A percentile compares a stretch with the other conserved stretches of the same genome.
Evolutionary conservation across 2,888 invertebrate genomes (phyloP).

Genomic region (Ganaspis brasiliensis): DNA sequence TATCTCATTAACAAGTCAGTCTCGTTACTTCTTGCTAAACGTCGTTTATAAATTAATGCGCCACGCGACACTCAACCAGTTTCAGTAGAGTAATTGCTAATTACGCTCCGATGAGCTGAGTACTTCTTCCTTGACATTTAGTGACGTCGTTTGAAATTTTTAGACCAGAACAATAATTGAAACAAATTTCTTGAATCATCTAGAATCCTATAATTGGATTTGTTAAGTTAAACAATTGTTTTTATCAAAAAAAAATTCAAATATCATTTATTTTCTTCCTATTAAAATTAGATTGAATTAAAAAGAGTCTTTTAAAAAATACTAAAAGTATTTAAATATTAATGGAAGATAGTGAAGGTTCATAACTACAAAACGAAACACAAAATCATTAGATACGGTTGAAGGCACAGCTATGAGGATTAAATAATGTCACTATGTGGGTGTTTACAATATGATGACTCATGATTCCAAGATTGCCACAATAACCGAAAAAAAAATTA

Average conservation of each 20-base stretch:
- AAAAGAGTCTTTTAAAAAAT: neutral
- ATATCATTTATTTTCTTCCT: neutral
- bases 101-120: constrained; percentile 22
- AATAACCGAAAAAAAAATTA: constrained; percentile 49
- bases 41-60: constrained; percentile 25
- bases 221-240: neutral
- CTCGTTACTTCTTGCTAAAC: constrained; percentile 3
- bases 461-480: constrained; percentile 40
- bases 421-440: constrained; percentile 46
- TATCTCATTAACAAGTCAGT: constrained; percentile 16
- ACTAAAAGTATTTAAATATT: neutral
- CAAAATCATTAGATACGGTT: constrained; percentile 40
- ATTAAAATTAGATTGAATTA: neutral
- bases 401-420: constrained; percentile 32
- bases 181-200: neutral
- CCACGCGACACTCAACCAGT: constrained; percentile 24
- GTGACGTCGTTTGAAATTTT: constrained; percentile 22
- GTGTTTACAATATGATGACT: constrained; percentile 55
- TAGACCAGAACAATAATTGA: constrained; percentile 19
- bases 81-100: constrained; percentile 24
- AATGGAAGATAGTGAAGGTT: neutral
- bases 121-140: constrained; percentile 15
- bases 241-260: neutral
- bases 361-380: constrained; percentile 5
- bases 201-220: constrained; percentile 4